A percentile compares a stretch with the other conserved stretches of the same genome.
These are phyloP conservation scores for Clostera curtula DNA, from an alignment of 2,888 invertebrate species.

Conservation along the genomic window DNA sequence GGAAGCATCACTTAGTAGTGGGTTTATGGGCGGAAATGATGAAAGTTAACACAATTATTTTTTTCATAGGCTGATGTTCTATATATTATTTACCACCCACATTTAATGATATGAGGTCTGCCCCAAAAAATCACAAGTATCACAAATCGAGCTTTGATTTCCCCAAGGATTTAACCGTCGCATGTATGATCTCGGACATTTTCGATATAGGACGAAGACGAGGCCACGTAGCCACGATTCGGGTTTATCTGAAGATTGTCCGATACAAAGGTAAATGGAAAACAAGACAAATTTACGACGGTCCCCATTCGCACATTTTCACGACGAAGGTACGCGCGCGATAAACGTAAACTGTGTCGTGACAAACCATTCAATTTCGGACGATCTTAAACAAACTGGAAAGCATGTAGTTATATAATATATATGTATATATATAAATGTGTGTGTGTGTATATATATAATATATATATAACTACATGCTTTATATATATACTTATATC, in stretches of 20 bases:
- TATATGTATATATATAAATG: too few relatives aligned
- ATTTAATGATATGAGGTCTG: too few relatives aligned
- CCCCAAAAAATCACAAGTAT: too few relatives aligned
- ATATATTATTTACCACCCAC: too few relatives aligned
- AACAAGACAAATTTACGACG: slow-evolving; percentile 48
- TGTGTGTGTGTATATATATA: too few relatives aligned
- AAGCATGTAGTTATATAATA: slow-evolving; percentile 12
- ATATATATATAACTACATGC: too few relatives aligned
- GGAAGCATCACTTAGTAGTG: too few relatives aligned
- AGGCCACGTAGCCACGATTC: slow-evolving; percentile 40
- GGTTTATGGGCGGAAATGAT: too few relatives aligned
- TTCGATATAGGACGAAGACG: slow-evolving; percentile 37
- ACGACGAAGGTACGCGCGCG: slow-evolving; percentile 22
- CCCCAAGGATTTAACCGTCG: slow-evolving; percentile 36
- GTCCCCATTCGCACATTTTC: slow-evolving; percentile 35
- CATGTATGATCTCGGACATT: slow-evolving; percentile 50
- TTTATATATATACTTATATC: too few relatives aligned
- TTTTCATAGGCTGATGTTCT: too few relatives aligned
- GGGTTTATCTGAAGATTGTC: slow-evolving; percentile 31
- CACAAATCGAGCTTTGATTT: slow-evolving; percentile 55
- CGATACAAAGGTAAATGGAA: slow-evolving; percentile 41
- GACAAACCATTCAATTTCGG: slow-evolving; percentile 27
- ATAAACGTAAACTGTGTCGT: slow-evolving; percentile 28
- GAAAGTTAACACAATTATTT: too few relatives aligned
- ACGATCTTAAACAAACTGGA: slow-evolving; percentile 22